These are phyloP conservation scores for Pipistrellus pipistrellus DNA, from an alignment of 2,797 vertebrate species.

Conservation along the genomic window DNA sequence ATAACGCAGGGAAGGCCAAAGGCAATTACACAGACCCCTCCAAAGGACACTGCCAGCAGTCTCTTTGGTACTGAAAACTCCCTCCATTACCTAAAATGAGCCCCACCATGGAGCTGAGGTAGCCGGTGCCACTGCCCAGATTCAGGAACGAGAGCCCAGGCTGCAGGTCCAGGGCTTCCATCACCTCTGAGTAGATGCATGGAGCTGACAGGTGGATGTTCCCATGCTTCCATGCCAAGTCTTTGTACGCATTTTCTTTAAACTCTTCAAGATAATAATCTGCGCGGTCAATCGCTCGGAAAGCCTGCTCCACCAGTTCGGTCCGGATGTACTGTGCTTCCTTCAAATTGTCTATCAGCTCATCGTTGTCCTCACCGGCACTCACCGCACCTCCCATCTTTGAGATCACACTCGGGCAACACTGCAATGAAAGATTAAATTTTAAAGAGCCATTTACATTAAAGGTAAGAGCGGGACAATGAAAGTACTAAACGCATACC, in stretches of 20 bases:
- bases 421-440: slow-evolving; percentile 27
- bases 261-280: slow-evolving; percentile 98
- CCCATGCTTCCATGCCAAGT: slow-evolving; percentile 97
- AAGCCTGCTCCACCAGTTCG: slow-evolving; percentile 95
- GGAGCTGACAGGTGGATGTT: slow-evolving; percentile 98
- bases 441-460: slow-evolving; percentile 4
- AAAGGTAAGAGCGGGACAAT: slow-evolving; percentile 23
- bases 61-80: neutral
- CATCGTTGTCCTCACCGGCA: slow-evolving; percentile 97
- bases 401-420: slow-evolving; percentile 38
- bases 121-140: slow-evolving; percentile 97
- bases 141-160: slow-evolving; percentile 97
- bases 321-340: slow-evolving; percentile 98
- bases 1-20: neutral
- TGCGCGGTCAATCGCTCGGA: slow-evolving; percentile 95
- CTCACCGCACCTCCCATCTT: slow-evolving; percentile 98
- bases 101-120: slow-evolving; percentile 99
- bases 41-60: neutral
- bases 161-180: slow-evolving; percentile 98
- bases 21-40: neutral
- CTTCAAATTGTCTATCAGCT: slow-evolving; percentile 97
- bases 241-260: slow-evolving; percentile 97
- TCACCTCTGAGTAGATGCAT: slow-evolving; percentile 98
- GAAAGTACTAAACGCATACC: neutral
- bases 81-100: slow-evolving; percentile 93